Percentiles rank a stretch among this genome's conserved stretches.
Conservation (phyloP, 2,888 invertebrate species). For the Lycocerus yunnanus region DNA sequence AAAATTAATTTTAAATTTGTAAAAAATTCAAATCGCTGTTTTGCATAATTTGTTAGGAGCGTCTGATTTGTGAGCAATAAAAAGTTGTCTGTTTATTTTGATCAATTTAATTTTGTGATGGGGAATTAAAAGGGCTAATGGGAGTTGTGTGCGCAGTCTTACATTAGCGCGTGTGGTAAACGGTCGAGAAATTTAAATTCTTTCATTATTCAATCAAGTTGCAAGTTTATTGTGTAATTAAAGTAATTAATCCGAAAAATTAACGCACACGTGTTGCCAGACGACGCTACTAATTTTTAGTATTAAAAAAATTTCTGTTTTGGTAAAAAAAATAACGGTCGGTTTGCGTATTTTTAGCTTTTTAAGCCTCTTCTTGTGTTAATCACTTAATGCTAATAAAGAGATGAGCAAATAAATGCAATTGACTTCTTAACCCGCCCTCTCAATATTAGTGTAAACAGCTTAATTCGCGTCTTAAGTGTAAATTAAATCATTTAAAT, state of each 20-base stretch:
- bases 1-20: too few relatives aligned
- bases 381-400: background rate
- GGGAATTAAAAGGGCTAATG: background rate
- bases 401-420: background rate
- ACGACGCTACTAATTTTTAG: background rate
- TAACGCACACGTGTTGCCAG: background rate
- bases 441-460: conserved; percentile 19
- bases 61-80: background rate
- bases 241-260: background rate
- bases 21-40: too few relatives aligned
- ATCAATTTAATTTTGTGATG: background rate
- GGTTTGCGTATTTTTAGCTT: background rate
- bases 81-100: background rate
- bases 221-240: background rate
- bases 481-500: background rate
- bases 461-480: conserved; percentile 25
- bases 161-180: background rate
- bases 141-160: background rate
- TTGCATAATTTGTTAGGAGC: background rate
- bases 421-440: conserved; percentile 29
- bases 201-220: background rate
- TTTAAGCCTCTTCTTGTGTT: background rate
- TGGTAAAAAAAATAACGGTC: background rate
- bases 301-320: background rate
- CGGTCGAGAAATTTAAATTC: background rate